Evolutionary conservation across 2,113 vertebrate species (phyloP), one percentile per base, ranked within the genome.

Genomic region (Atherinomorus stipes): DNA sequence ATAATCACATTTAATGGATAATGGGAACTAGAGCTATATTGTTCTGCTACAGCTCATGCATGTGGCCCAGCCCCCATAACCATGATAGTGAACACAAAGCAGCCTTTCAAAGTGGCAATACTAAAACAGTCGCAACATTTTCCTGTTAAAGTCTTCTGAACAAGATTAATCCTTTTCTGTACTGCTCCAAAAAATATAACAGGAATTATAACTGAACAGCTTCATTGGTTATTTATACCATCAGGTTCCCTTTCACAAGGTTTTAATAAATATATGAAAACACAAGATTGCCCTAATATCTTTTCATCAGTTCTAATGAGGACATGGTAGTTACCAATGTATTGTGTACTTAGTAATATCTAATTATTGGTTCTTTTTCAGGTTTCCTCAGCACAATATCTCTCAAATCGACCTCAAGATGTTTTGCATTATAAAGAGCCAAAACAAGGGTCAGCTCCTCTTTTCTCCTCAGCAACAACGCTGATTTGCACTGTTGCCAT

Each of bases 381-480:
- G 25, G 4, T 71, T 70, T 61, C 12, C 50, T 31, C 12, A 31
- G 60, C 12, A 50, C 4, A 18, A n/a, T n/a, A 21, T 62, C 57
- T 67, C 67, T 58, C 25, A 9, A 58, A 53, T 15, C 44, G 23
- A 71, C 26, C 34, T 65, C 25, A 31, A 64, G 38, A 50, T 67
- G 42, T 70, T 81, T 74, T 74, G 23, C 60, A 85, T 76, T 59
- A 69, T 57, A 64, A 79, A 76, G 52, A 67, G 56, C 34, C 22
- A 62, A 64, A 54, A 26, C 31, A 74, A 69, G 64, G 81, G 82
- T 82, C 76, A 80, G 42, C 60, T 88, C 72, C 61, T 65, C 64
- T 71, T 69, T 82, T 83, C 74, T 82, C 84, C 90, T 83, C 85
- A 42, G 89, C 88, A 94, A 92, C 92, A 81, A 78, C 77, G 65